A percentile compares a stretch with the other conserved stretches of the same genome.
Evolutionary conservation across 2,797 vertebrate genomes (phyloP).

Genomic region (Phoeniculus purpureus): DNA sequence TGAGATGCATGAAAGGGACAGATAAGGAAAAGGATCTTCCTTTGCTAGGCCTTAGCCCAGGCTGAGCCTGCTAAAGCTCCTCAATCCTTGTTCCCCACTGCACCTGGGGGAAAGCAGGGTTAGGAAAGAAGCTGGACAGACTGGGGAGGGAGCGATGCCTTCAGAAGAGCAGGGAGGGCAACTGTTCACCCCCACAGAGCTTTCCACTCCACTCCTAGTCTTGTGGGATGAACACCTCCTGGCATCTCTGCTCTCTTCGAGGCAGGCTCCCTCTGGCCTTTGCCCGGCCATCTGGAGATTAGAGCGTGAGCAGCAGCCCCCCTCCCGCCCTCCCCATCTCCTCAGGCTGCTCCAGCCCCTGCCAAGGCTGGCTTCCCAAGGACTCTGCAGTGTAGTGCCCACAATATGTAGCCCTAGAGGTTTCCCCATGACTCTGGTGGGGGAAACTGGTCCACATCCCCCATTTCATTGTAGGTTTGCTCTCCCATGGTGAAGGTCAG

Average conservation of each 20-base stretch:
- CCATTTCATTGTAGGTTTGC: constrained; percentile 89
- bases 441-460: constrained; percentile 95
- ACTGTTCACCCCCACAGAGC: constrained; percentile 11
- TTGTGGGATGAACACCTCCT: constrained; percentile 7
- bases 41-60: background rate
- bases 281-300: background rate
- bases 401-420: constrained; percentile 77
- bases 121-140: constrained; percentile 47
- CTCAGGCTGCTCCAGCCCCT: background rate
- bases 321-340: background rate
- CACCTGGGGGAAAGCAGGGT: constrained; percentile 15
- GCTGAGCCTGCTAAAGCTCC: constrained; percentile 21
- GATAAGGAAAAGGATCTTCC: constrained; percentile 5
- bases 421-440: constrained; percentile 90
- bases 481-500: constrained; percentile 92
- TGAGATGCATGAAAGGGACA: background rate
- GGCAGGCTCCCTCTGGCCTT: background rate
- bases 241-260: constrained; percentile 26
- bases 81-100: background rate
- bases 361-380: background rate
- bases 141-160: background rate
- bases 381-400: constrained; percentile 29
- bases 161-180: constrained; percentile 53
- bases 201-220: background rate
- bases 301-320: constrained; percentile 35